Conservation (phyloP, 1,140 invertebrate species). For the Chionoecetes opilio region DNA sequence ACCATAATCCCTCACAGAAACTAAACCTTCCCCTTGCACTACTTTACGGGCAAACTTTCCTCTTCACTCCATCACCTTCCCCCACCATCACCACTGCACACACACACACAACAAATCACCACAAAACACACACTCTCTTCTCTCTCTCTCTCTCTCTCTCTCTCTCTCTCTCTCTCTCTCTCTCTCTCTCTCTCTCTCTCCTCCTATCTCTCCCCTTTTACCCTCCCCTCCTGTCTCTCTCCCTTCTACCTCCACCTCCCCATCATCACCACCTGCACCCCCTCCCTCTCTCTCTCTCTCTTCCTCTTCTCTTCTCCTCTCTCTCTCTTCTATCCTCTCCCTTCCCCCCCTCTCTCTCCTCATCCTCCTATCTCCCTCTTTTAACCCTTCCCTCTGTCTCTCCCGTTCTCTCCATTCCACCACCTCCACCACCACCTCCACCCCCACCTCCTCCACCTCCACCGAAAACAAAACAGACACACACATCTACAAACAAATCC, state of each 20-base stretch:
- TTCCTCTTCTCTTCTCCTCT: not conserved
- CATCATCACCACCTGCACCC: not conserved
- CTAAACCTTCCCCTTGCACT: not conserved
- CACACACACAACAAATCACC: not conserved
- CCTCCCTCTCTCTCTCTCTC: not conserved
- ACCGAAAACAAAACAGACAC: not conserved
- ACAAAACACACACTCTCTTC: not conserved
- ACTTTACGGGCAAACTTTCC: not conserved
- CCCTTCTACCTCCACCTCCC: not conserved
- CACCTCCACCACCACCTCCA: not conserved
- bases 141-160: not conserved
- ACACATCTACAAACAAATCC: constrained; percentile 2
- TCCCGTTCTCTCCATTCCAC: not conserved
- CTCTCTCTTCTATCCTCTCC: not conserved
- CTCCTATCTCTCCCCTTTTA: not conserved
- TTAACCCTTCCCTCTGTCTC: not conserved
- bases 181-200: not conserved
- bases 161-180: not conserved
- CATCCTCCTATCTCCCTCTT: not conserved
- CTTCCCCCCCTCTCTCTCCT: not conserved
- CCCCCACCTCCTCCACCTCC: not conserved
- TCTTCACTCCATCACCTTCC: constrained; percentile 15
- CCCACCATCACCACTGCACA: not conserved
- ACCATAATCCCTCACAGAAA: constrained; percentile 10
- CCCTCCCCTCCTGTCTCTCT: not conserved